Percentiles rank a stretch among this genome's conserved stretches.
Conservation (phyloP, 2,113 vertebrate genomes). For the Corythaixoides concolor region DNA sequence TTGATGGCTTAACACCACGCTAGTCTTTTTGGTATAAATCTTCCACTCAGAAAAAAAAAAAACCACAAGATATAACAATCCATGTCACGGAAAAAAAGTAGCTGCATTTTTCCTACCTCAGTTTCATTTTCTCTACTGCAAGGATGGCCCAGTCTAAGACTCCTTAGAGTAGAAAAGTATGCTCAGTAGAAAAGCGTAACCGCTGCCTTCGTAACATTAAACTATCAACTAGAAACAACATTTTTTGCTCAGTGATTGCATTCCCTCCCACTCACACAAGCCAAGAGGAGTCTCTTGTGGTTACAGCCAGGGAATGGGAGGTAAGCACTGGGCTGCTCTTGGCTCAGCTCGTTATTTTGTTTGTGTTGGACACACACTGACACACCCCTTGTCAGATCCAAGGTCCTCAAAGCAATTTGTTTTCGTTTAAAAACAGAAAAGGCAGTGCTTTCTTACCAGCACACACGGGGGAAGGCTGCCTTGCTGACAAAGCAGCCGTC, state of each 20-base stretch:
- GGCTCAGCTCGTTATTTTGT: neutral
- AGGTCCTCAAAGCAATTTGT: constrained; percentile 36
- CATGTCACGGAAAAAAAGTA: neutral
- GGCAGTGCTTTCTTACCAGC: neutral
- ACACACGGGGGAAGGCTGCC: neutral
- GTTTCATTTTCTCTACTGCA: neutral
- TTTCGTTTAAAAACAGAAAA: neutral
- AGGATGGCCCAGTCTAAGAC: neutral
- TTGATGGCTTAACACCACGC: neutral
- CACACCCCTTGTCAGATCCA: constrained; percentile 32
- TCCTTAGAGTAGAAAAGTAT: neutral
- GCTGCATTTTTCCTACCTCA: neutral
- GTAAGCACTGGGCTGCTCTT: constrained; percentile 29
- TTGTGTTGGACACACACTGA: constrained; percentile 54
- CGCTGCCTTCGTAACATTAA: neutral
- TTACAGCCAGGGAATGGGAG: constrained; percentile 34
- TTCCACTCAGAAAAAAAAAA: neutral
- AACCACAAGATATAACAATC: neutral
- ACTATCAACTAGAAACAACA: neutral
- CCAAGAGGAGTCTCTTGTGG: constrained; percentile 43
- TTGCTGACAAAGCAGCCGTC: constrained; percentile 20
- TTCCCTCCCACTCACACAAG: constrained; percentile 22
- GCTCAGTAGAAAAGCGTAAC: neutral
- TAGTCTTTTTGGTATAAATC: neutral
- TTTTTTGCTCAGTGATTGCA: neutral